These are phyloP conservation scores for Nomada ferruginata DNA, from an alignment of 2,888 invertebrate species.

Conservation along the genomic window DNA sequence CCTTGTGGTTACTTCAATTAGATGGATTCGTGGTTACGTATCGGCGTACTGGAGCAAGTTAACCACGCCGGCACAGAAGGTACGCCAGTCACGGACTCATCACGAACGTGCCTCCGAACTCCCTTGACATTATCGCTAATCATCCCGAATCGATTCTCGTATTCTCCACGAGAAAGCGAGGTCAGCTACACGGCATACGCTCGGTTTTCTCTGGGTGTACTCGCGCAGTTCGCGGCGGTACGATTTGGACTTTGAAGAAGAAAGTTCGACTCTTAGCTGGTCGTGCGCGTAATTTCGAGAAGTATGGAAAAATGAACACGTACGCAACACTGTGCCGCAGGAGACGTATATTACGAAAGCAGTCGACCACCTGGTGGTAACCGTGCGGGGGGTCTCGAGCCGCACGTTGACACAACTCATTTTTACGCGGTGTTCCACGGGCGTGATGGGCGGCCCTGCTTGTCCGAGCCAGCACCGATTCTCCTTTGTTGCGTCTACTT, in stretches of 20 bases:
- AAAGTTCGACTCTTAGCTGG: neutral
- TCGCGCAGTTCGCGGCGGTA: neutral
- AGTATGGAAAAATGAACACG: conserved; percentile 24
- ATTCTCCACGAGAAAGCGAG: conserved; percentile 53
- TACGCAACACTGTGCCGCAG: conserved; percentile 24
- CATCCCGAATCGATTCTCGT: conserved; percentile 76
- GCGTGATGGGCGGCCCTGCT: conserved; percentile 81
- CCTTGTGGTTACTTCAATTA: conserved; percentile 84
- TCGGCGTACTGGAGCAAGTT: conserved; percentile 56
- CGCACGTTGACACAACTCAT: conserved; percentile 83
- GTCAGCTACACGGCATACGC: conserved; percentile 44
- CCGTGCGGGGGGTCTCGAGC: conserved; percentile 75
- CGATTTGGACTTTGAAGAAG: neutral
- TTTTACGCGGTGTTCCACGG: conserved; percentile 82
- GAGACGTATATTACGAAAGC: conserved; percentile 73
- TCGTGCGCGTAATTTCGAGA: conserved; percentile 22
- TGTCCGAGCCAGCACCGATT: conserved; percentile 52
- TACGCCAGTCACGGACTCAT: conserved; percentile 76
- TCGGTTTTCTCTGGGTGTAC: conserved; percentile 17
- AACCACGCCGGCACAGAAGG: conserved; percentile 65
- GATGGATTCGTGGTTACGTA: conserved; percentile 79
- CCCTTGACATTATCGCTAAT: conserved; percentile 81
- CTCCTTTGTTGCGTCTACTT: conserved; percentile 26
- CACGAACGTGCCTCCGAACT: conserved; percentile 78
- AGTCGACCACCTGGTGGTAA: conserved; percentile 79